A percentile compares a stretch with the other conserved stretches of the same genome.
These are phyloP conservation scores for Diaperis boleti DNA, from an alignment of 2,888 invertebrate genomes.

Conservation along the genomic window DNA sequence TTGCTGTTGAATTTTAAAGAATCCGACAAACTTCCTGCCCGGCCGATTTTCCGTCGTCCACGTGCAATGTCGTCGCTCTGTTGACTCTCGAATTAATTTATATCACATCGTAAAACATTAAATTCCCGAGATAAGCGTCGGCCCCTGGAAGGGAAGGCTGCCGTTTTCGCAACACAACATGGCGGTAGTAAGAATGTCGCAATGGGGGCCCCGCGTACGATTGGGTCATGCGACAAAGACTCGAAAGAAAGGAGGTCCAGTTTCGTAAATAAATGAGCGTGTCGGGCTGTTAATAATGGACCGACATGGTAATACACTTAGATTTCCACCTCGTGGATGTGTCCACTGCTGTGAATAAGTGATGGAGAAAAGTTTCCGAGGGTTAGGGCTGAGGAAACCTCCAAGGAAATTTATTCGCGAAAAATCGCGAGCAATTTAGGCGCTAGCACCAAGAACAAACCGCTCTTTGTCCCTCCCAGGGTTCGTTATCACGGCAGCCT, in stretches of 20 bases:
- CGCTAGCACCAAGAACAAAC: no score
- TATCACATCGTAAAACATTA: conserved; percentile 38
- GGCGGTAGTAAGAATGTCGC: conserved; percentile 35
- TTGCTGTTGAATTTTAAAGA: no score
- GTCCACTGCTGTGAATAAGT: conserved; percentile 29
- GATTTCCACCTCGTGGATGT: conserved; percentile 20
- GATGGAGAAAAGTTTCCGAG: conserved; percentile 24
- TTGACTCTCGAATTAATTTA: conserved; percentile 36
- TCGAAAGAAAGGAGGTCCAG: conserved; percentile 24
- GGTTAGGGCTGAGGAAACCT: conserved; percentile 11
- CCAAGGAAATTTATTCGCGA: conserved; percentile 1
- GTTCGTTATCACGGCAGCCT: conserved; percentile 31
- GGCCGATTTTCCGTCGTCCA: conserved; percentile 3
- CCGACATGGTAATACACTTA: conserved; percentile 39
- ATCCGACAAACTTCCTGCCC: no score
- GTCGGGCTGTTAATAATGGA: conserved; percentile 32
- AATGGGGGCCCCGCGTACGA: not conserved
- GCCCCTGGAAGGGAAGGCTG: conserved; percentile 5
- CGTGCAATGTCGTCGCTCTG: conserved; percentile 5
- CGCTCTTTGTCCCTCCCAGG: conserved; percentile 24
- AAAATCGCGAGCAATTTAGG: conserved; percentile 1
- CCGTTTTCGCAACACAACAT: conserved; percentile 33
- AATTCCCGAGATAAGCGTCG: conserved; percentile 33
- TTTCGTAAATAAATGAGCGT: conserved; percentile 32
- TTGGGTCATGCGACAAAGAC: conserved; percentile 5